A percentile compares a stretch with the other conserved stretches of the same genome.
phyloP scores from a whole-genome alignment of 1,140 invertebrate species.

The Hycleus phaleratus region DNA sequence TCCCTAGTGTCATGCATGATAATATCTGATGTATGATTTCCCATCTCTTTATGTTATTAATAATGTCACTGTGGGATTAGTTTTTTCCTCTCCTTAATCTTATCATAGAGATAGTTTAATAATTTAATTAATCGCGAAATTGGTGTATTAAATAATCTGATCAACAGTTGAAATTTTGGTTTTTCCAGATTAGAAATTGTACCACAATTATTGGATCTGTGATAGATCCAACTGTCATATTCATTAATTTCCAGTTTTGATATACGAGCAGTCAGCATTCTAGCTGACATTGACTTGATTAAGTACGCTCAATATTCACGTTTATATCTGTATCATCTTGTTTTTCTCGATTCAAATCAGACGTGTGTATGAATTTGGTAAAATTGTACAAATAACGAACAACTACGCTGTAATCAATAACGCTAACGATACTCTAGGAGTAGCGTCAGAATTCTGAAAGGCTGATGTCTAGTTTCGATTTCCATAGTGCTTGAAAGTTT shows the following conservation, averaged over 20 bases:
- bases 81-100: too few relatives aligned
- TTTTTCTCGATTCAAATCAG: background rate
- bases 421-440: background rate
- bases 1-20: too few relatives aligned
- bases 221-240: constrained; percentile 20
- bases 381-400: background rate
- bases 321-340: background rate
- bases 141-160: too few relatives aligned
- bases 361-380: background rate
- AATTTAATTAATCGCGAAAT: too few relatives aligned
- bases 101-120: background rate
- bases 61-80: too few relatives aligned
- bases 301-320: constrained; percentile 22
- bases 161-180: too few relatives aligned
- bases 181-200: too few relatives aligned
- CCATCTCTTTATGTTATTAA: too few relatives aligned
- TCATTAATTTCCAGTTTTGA: constrained; percentile 27
- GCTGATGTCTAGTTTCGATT: background rate
- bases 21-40: too few relatives aligned
- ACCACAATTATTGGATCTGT: background rate
- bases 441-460: background rate
- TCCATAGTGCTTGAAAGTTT: constrained; percentile 2
- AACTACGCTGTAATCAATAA: background rate
- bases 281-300: constrained; percentile 29
- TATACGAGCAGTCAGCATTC: constrained; percentile 26